Base-by-base conservation (phyloP, 2,797 vertebrate species). In the Intellagama lesueurii region DNA sequence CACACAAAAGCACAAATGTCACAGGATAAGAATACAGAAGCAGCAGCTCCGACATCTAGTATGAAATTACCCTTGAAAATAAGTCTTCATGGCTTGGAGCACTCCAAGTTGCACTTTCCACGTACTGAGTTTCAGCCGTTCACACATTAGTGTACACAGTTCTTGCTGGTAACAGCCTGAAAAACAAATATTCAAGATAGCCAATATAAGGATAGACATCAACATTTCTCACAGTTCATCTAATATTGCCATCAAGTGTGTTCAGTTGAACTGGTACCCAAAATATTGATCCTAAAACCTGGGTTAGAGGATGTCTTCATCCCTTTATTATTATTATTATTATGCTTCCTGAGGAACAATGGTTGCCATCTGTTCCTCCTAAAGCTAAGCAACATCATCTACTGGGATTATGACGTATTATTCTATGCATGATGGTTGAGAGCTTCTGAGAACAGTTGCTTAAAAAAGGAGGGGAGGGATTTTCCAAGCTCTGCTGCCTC, bases 101-200 rank as follows among this genome's bases (percentile, higher is more conserved):
- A 98, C 98, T 47, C 96, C 98, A 0, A 99, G 97, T 95, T 99
- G 99, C 44, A 99, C 98, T 87, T 98, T 99, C 99, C 99, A 99
- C 0, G 98, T 99, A 96, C 99, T 99, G 84, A 98, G 97, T 90
- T 98, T 98, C 89, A 99, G 96, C 82, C 97, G 97, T 47, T 98
- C 98, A 89, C 98, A 99, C 98, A 99, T 99, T 75, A 99, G 89
- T 81, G 95, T 96, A 95, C 99, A 99, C n/a, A 99, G 94, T 64
- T 99, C 98, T 81, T 96, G 95, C 91, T 97, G 98, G 90, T 98
- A 99, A 93, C 95, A 97, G 91, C 97, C 99, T 99, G 91, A 14
- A 81, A 81, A 28, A 77, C 83, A 44, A 89, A 26, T 0, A 81
- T 84, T 52, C 44, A 76, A 83, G 44, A 49, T 26, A 73, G 44